Percentiles rank a stretch among this genome's conserved stretches.
These are phyloP conservation scores for Gobio occitaniae DNA, from an alignment of 2,797 vertebrate species.

Conservation along the genomic window DNA sequence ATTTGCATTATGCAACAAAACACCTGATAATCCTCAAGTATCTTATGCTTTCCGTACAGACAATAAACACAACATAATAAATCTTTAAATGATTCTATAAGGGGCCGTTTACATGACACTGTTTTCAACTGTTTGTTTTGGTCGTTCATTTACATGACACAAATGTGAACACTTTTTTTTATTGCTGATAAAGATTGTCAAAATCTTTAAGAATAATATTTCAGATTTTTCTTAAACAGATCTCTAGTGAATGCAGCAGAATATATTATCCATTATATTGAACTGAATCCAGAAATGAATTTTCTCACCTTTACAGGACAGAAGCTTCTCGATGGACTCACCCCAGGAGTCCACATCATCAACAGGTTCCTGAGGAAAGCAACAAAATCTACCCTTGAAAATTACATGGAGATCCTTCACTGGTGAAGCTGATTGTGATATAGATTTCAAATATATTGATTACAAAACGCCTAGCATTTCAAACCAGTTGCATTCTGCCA, in stretches of 20 bases:
- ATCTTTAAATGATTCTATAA: background rate
- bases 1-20: constrained; percentile 22
- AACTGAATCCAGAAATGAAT: background rate
- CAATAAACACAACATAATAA: background rate
- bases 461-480: background rate
- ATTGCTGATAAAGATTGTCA: background rate
- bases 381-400: constrained; percentile 95
- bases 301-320: constrained; percentile 89
- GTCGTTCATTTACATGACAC: too few species aligned
- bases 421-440: constrained; percentile 33
- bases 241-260: background rate
- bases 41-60: background rate
- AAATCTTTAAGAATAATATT: background rate
- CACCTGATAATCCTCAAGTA: background rate
- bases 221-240: background rate
- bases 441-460: constrained; percentile 16
- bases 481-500: background rate
- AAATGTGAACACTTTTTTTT: background rate
- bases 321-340: constrained; percentile 90
- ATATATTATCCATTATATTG: background rate
- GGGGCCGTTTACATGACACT: too few species aligned
- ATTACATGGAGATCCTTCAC: constrained; percentile 85
- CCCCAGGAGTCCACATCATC: constrained; percentile 83
- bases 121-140: too few species aligned
- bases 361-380: constrained; percentile 88